Percentiles rank a stretch among this genome's conserved stretches.
Conservation (phyloP, 2,797 vertebrate genomes). For the Harpagifer antarcticus region DNA sequence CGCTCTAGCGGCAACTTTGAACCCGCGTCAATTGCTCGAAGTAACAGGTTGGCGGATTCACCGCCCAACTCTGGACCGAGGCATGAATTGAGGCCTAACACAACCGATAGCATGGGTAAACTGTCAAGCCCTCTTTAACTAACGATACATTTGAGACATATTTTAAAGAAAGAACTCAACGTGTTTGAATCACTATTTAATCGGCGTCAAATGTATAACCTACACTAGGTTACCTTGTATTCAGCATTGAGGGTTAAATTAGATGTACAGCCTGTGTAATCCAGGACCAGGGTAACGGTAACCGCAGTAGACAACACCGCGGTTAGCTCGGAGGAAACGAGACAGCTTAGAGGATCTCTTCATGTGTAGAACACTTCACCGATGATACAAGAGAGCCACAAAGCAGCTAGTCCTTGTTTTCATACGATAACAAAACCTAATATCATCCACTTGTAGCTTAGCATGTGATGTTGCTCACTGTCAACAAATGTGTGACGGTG, state of each 20-base stretch:
- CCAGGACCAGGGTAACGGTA: neutral
- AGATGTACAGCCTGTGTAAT: slow-evolving; percentile 7
- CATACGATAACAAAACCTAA: neutral
- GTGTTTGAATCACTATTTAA: neutral
- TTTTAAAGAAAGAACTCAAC: neutral
- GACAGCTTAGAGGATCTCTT: slow-evolving; percentile 1
- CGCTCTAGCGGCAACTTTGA: neutral
- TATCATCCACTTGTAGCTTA: slow-evolving; percentile 30
- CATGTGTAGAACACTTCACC: slow-evolving; percentile 13
- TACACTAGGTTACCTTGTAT: slow-evolving; percentile 42
- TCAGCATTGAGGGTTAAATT: slow-evolving; percentile 8
- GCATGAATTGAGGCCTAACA: slow-evolving; percentile 76
- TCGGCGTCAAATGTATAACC: accelerated
- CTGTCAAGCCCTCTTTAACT: neutral
- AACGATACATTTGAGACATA: neutral
- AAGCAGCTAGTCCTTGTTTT: neutral
- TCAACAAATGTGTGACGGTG: neutral
- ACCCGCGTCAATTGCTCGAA: neutral
- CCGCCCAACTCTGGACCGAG: slow-evolving; percentile 70
- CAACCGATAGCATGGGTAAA: neutral
- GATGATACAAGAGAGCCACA: neutral
- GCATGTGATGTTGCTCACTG: slow-evolving; percentile 5
- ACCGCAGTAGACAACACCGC: neutral
- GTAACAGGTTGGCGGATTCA: slow-evolving; percentile 29
- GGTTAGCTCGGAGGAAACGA: neutral